Evolutionary conservation across 2,113 vertebrate genomes (phyloP), one percentile per base, ranked within the genome.

Genomic region (Leptobrachium leishanense): DNA sequence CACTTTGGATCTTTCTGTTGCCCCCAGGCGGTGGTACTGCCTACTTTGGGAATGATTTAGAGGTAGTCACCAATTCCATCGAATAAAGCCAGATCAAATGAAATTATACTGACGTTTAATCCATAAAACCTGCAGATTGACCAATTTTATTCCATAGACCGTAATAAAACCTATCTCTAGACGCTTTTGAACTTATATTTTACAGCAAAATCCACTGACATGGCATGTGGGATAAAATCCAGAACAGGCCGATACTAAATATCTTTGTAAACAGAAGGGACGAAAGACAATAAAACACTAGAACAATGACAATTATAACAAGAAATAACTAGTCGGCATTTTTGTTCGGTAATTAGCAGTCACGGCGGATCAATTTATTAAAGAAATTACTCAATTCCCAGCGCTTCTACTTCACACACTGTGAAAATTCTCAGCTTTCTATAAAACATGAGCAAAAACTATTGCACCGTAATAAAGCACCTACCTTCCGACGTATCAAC

Each of bases 51-150:
- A 31, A 31, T 31, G 20, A 31, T 31, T 31, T 31, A 31, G 20
- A 31, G 20, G 20, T 31, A 31, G 20, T 31, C 20, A 1, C 20
- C 20, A 31, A 31, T 31, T 31, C 20, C 20, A 31, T 31, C 20
- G 20, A 31, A 31, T 31, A 31, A 31, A 31, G 20, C 20, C 20
- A 31, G 20, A 31, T 31, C 20, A 31, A 31, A 31, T 31, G 20
- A 31, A 31, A 31, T 31, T 31, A 31, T 31, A 59, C 13, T 59
- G 13, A 59, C 6, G 62, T 62, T 31, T 8, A 15, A n/a, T n/a
- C 54, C 50, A 59, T 77, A 44, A 77, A 77, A 62, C 2, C 13
- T 3, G 10, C 9, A 63, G 76, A 77, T 63, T 42, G 50, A 71
- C 50, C n/a, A 63, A 62, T 70, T 43, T 43, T 15, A 71, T 71